Percentiles rank a stretch among this genome's conserved stretches.
Conservation (phyloP, 2,797 vertebrate genomes). For the Sebastolobus alascanus region DNA sequence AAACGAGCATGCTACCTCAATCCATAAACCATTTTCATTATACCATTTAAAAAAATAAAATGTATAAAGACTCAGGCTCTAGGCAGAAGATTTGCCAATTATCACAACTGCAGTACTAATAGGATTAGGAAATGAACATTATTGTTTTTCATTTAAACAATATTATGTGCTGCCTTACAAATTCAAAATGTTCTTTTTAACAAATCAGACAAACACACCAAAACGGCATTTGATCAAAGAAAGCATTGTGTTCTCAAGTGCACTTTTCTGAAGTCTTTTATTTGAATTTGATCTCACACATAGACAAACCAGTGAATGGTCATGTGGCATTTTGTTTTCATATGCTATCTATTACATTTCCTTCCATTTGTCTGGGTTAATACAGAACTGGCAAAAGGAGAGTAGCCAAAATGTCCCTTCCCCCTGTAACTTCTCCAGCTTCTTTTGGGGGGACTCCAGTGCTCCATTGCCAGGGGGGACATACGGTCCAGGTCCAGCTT, state of each 20-base stretch:
- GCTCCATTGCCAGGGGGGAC: not conserved
- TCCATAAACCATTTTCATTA: constrained; percentile 7
- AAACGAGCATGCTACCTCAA: not conserved
- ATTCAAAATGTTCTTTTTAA: not conserved
- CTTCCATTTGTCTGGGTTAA: not conserved
- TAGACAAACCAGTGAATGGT: no score
- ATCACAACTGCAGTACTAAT: constrained; percentile 9
- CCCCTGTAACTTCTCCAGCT: not conserved
- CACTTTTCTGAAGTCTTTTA: not conserved
- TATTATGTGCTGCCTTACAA: not conserved
- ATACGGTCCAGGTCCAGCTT: not conserved
- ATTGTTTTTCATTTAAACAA: constrained; percentile 15
- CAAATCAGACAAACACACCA: constrained; percentile 2
- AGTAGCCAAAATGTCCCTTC: not conserved
- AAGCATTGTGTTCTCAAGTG: not conserved
- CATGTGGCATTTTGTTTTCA: not conserved
- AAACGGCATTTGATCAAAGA: not conserved
- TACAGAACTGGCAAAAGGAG: no score
- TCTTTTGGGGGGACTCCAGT: not conserved
- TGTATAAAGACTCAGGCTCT: not conserved
- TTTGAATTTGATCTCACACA: not conserved
- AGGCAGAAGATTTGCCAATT: constrained; percentile 11
- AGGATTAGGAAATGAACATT: constrained; percentile 12
- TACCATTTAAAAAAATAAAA: not conserved
- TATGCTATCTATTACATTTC: not conserved